Conservation (phyloP, 2,113 vertebrate species). For the Erythrocercus mccallii region DNA sequence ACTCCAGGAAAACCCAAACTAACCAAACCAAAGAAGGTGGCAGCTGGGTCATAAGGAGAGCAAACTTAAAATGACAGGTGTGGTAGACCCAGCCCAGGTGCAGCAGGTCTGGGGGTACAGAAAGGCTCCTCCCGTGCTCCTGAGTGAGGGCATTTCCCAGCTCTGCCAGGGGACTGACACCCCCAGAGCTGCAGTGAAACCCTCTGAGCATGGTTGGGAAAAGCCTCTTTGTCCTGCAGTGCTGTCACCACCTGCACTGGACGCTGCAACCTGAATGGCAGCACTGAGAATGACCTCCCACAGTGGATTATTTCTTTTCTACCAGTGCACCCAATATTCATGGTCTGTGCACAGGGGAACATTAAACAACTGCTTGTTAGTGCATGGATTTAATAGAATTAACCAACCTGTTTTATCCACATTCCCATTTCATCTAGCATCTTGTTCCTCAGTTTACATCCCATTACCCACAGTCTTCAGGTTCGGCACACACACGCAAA, state of each 20-base stretch:
- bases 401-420: neutral
- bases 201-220: fast-evolving
- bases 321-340: fast-evolving
- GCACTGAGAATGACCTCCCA: neutral
- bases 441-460: neutral
- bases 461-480: neutral
- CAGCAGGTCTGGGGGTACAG: neutral
- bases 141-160: neutral
- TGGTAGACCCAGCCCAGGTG: neutral
- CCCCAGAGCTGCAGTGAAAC: neutral
- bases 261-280: fast-evolving
- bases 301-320: fast-evolving
- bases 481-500: neutral
- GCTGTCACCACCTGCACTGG: neutral
- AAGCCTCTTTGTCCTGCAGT: neutral
- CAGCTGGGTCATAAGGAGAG: neutral
- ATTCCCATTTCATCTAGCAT: neutral
- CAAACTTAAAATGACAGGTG: neutral
- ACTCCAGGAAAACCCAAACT: neutral
- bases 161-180: neutral
- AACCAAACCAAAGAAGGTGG: neutral
- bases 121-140: neutral
- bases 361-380: neutral
- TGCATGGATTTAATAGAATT: neutral
- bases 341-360: neutral